Evolutionary conservation across 2,113 vertebrate genomes (phyloP).

Genomic region (Nycticorax nycticorax): DNA sequence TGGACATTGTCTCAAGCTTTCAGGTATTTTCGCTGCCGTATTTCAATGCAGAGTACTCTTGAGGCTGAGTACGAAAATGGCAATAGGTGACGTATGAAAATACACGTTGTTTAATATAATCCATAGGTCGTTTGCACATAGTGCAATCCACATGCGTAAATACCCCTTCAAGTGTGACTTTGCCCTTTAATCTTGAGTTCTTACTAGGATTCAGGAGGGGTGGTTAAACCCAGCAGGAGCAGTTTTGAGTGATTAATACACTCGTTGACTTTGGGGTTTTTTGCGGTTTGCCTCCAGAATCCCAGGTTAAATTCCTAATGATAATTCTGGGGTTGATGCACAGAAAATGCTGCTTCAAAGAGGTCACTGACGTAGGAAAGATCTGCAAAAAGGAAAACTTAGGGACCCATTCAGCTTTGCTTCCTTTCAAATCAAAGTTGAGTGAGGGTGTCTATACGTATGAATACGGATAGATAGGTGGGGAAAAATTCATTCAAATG

Average conservation of each 20-base stretch:
- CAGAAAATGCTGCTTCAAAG: not conserved
- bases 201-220: not conserved
- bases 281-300: not conserved
- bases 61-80: not conserved
- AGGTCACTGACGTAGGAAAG: not conserved
- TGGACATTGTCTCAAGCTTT: constrained; percentile 78
- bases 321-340: not conserved
- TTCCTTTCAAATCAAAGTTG: not conserved
- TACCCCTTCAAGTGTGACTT: not conserved
- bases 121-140: not conserved
- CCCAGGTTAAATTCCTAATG: not conserved
- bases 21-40: constrained; percentile 76
- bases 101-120: not conserved
- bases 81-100: constrained; percentile 39
- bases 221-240: not conserved
- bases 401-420: not conserved
- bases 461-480: no score
- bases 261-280: not conserved
- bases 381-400: not conserved
- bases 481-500: not conserved
- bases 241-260: not conserved
- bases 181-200: not conserved
- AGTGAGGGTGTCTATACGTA: rapidly evolving
- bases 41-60: constrained; percentile 32
- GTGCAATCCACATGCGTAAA: not conserved